These are phyloP conservation scores for Myathropa florea DNA, from an alignment of 2,888 invertebrate genomes.

Conservation along the genomic window DNA sequence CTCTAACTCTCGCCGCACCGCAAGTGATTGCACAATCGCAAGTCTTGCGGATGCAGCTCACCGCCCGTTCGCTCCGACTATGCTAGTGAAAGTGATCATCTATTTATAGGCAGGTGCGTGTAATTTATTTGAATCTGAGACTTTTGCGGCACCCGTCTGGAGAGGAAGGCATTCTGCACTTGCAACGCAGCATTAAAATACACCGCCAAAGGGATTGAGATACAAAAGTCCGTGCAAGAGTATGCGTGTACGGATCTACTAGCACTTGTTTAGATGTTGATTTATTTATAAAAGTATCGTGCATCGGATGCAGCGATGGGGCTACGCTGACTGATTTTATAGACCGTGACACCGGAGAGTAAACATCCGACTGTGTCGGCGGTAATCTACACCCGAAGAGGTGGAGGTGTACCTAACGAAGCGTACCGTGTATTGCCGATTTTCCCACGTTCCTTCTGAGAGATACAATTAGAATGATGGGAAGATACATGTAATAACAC, in stretches of 20 bases:
- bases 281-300: conserved; percentile 63
- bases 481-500: conserved; percentile 11
- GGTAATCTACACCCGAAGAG: conserved; percentile 29
- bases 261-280: conserved; percentile 32
- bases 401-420: conserved; percentile 22
- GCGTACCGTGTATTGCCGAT: conserved; percentile 16
- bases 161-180: conserved; percentile 31
- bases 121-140: conserved; percentile 44
- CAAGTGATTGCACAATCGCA: conserved; percentile 38
- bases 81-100: conserved; percentile 56
- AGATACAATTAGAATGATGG: conserved; percentile 13
- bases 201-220: background rate
- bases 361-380: conserved; percentile 4
- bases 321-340: conserved; percentile 58
- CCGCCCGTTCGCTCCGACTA: conserved; percentile 12
- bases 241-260: background rate
- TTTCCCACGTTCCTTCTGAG: conserved; percentile 56
- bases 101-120: conserved; percentile 49
- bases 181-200: conserved; percentile 19
- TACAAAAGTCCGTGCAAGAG: background rate
- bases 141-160: conserved; percentile 44
- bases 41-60: background rate
- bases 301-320: conserved; percentile 31
- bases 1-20: background rate
- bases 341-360: conserved; percentile 58